phyloP scores from a whole-genome alignment of 2,888 invertebrate genomes.

The Theodoxus fluviatilis region DNA sequence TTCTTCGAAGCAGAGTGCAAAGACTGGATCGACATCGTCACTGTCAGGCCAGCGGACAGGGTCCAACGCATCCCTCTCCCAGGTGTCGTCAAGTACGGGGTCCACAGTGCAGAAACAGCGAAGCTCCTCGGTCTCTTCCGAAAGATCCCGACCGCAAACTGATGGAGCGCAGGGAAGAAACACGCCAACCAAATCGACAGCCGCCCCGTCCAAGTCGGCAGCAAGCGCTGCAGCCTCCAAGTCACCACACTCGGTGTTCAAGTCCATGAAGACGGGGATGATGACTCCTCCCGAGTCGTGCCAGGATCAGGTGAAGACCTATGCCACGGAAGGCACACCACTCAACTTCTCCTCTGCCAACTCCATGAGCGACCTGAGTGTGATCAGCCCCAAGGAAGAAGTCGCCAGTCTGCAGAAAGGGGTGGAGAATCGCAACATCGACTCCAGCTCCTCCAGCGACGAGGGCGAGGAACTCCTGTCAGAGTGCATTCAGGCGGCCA shows the following conservation, averaged over 20 bases:
- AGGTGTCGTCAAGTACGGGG: too few relatives aligned
- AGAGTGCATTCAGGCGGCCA: slow-evolving; percentile 61
- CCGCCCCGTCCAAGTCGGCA: too few relatives aligned
- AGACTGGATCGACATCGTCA: too few relatives aligned
- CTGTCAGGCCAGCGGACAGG: too few relatives aligned
- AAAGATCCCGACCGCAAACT: too few relatives aligned
- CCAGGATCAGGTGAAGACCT: slow-evolving; percentile 74
- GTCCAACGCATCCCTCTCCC: too few relatives aligned
- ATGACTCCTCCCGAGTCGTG: slow-evolving; percentile 32
- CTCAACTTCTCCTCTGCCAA: slow-evolving; percentile 85
- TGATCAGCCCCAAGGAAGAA: slow-evolving; percentile 37
- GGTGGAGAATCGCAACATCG: slow-evolving; percentile 38
- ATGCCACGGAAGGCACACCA: slow-evolving; percentile 87
- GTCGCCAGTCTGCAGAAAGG: neutral
- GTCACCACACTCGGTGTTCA: neutral
- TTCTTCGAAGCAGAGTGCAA: too few relatives aligned
- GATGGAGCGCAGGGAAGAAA: too few relatives aligned
- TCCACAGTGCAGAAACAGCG: too few relatives aligned
- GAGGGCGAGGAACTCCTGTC: slow-evolving; percentile 57
- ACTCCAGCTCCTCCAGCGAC: slow-evolving; percentile 54
- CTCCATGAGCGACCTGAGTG: slow-evolving; percentile 84
- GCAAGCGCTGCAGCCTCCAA: too few relatives aligned
- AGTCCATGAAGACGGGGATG: neutral
- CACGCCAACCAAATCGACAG: too few relatives aligned
- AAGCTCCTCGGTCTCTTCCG: too few relatives aligned